phyloP scores from a whole-genome alignment of 2,113 vertebrate species.

The Orientallactaga bullata region DNA sequence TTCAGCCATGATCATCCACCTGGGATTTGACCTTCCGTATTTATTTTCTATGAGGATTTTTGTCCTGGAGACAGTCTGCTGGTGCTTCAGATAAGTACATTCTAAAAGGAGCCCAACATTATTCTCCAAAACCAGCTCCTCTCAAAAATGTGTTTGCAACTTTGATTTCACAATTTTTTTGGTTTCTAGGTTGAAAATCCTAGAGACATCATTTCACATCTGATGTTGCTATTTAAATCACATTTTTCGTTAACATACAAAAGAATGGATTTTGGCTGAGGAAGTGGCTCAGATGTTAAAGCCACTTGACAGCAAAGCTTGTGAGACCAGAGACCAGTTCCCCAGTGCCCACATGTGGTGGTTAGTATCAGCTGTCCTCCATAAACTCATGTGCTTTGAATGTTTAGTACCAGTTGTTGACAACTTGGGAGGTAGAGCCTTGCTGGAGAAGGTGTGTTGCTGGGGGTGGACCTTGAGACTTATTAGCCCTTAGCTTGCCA shows the following conservation, averaged over 20 bases:
- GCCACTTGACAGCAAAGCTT: no score
- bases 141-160: neutral
- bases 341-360: no score
- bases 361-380: no score
- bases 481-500: no score
- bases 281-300: no score
- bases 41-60: neutral
- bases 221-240: neutral
- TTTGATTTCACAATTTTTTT: neutral
- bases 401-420: no score
- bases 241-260: neutral
- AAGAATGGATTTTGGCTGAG: neutral
- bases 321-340: no score
- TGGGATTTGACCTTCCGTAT: neutral
- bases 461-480: no score
- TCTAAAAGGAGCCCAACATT: neutral
- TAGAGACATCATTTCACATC: neutral
- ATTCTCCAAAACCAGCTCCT: neutral
- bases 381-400: no score
- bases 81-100: neutral
- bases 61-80: neutral
- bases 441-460: no score
- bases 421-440: no score
- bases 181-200: neutral
- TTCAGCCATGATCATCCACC: neutral